Percentiles rank a stretch among this genome's conserved stretches.
phyloP scores from a whole-genome alignment of 2,113 vertebrate genomes.

The Zeus faber region DNA sequence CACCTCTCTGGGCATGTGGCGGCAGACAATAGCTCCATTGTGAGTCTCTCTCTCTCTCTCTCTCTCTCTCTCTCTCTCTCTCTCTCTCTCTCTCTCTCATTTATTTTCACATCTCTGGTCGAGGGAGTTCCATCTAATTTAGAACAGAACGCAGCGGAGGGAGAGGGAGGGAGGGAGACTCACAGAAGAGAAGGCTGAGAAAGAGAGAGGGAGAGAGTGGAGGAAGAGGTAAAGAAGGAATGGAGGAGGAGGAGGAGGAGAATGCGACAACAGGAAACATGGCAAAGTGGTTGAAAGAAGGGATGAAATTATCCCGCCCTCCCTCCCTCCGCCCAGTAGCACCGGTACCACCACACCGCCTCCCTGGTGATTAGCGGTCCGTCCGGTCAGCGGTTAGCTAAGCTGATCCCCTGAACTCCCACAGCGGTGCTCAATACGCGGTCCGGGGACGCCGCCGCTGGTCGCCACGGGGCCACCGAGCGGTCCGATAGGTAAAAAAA shows the following conservation, averaged over 20 bases:
- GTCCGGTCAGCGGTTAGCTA: no score
- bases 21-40: conserved; percentile 66
- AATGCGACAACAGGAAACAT: neutral
- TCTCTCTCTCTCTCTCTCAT: conserved; percentile 36
- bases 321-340: no score
- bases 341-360: conserved; percentile 41
- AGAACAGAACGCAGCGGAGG: no score
- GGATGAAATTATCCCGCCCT: no score
- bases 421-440: no score
- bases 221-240: neutral
- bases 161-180: conserved; percentile 49
- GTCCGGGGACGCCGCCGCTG: no score
- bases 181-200: conserved; percentile 23
- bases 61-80: conserved; percentile 14
- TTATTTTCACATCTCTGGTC: conserved; percentile 63
- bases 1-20: conserved; percentile 38
- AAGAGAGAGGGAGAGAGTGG: neutral
- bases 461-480: no score
- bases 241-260: neutral
- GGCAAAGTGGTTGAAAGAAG: neutral
- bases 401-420: no score
- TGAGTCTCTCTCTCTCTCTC: conserved; percentile 41
- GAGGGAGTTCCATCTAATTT: conserved; percentile 57
- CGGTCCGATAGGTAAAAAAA: no score
- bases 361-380: conserved; percentile 54